Conservation (phyloP, 2,888 invertebrate genomes). For the Ichneumoninae sp. region DNA sequence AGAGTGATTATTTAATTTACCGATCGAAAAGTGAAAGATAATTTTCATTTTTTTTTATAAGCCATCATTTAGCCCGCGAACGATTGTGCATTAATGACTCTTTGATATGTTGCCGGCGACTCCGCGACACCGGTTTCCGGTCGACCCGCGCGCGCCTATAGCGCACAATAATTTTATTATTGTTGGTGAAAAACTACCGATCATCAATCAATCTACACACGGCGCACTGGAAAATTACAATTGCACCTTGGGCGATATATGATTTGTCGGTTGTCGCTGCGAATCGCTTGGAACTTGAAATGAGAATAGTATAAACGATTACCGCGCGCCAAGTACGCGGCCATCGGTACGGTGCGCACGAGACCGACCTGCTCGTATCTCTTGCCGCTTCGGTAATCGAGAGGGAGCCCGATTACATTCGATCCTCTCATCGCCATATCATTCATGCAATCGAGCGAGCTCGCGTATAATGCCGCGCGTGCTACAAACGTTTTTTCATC, state of each 20-base stretch:
- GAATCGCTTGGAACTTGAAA: not conserved
- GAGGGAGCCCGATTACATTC: not conserved
- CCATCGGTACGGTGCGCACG: not conserved
- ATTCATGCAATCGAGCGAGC: not conserved
- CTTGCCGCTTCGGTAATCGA: not conserved
- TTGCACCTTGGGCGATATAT: slow-evolving; percentile 42
- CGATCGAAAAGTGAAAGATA: not conserved
- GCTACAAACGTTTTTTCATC: slow-evolving; percentile 11
- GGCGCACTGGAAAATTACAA: slow-evolving; percentile 54
- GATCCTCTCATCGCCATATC: slow-evolving; percentile 3
- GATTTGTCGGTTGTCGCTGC: slow-evolving; percentile 7
- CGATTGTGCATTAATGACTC: no score
- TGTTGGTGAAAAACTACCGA: not conserved
- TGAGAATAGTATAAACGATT: not conserved
- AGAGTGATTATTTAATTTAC: not conserved
- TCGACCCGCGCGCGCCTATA: no score
- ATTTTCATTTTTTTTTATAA: no score
- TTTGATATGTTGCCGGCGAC: no score
- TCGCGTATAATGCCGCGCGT: slow-evolving; percentile 1
- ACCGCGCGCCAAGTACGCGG: not conserved
- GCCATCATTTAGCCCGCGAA: no score
- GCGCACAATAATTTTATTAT: no score
- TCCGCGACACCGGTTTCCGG: no score
- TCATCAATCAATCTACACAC: not conserved
- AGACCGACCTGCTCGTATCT: not conserved